Evolutionary conservation across 2,113 vertebrate species (phyloP).

Genomic region (Pheucticus melanocephalus): DNA sequence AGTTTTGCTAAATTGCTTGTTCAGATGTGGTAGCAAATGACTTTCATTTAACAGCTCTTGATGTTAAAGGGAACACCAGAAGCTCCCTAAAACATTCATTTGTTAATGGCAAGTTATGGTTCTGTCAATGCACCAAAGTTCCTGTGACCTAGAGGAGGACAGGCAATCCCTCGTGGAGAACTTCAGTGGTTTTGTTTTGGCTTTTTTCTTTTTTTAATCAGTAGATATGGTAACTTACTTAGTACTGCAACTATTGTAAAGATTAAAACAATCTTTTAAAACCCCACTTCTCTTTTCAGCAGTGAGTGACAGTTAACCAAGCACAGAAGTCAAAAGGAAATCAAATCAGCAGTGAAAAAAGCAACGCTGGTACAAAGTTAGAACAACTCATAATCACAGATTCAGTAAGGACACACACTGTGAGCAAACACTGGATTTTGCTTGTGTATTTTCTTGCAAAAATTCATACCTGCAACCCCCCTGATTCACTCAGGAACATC

Average conservation of each 20-base stretch:
- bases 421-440: neutral
- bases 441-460: neutral
- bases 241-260: neutral
- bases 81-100: neutral
- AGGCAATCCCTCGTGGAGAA: neutral
- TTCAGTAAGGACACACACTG: neutral
- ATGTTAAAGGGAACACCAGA: neutral
- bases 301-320: neutral
- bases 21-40: neutral
- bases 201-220: neutral
- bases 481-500: neutral
- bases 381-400: neutral
- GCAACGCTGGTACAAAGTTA: neutral
- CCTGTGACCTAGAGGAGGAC: neutral
- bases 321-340: neutral
- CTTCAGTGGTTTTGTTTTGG: fast-evolving
- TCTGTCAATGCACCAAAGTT: neutral
- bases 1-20: neutral
- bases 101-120: neutral
- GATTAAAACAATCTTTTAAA: neutral
- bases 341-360: neutral
- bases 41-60: neutral
- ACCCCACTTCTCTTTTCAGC: neutral
- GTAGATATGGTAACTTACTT: neutral
- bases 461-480: neutral